Evolutionary conservation across 2,888 invertebrate genomes (phyloP).

Genomic region (Corbicula japonica): DNA sequence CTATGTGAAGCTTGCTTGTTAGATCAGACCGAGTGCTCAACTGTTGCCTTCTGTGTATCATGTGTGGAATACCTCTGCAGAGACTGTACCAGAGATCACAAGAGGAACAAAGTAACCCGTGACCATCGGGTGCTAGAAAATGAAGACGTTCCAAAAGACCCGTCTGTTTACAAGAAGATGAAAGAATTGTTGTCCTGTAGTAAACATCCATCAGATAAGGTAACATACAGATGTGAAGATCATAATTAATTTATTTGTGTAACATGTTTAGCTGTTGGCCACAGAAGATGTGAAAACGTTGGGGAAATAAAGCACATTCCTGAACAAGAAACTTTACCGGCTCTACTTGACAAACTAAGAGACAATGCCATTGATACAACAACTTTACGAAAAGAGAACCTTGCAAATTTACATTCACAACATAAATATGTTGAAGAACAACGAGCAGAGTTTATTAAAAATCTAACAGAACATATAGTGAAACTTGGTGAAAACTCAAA

Average conservation of each 20-base stretch:
- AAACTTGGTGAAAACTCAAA: not conserved
- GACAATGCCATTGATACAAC: not conserved
- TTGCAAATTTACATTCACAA: not conserved
- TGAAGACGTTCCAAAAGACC: not conserved
- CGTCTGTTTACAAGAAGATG: not conserved
- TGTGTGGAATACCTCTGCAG: slow-evolving; percentile 16
- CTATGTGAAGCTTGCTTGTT: slow-evolving; percentile 15
- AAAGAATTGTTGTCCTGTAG: slow-evolving; percentile 2
- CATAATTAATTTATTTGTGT: slow-evolving; percentile 17
- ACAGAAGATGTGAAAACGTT: slow-evolving; percentile 19
- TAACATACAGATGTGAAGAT: slow-evolving; percentile 11
- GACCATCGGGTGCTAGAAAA: not conserved
- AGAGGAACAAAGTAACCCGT: slow-evolving; percentile 12
- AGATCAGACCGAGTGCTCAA: not conserved
- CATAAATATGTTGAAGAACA: not conserved
- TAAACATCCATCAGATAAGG: slow-evolving; percentile 2
- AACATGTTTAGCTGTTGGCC: not conserved
- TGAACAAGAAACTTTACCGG: not conserved
- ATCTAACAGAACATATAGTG: not conserved
- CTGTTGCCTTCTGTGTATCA: slow-evolving; percentile 8
- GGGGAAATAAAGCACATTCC: not conserved
- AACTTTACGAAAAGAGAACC: not conserved
- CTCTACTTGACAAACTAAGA: too few species aligned
- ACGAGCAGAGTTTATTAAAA: not conserved
- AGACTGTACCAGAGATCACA: slow-evolving; percentile 8